These are phyloP conservation scores for Hedya salicella DNA, from an alignment of 2,888 invertebrate species.

Conservation along the genomic window DNA sequence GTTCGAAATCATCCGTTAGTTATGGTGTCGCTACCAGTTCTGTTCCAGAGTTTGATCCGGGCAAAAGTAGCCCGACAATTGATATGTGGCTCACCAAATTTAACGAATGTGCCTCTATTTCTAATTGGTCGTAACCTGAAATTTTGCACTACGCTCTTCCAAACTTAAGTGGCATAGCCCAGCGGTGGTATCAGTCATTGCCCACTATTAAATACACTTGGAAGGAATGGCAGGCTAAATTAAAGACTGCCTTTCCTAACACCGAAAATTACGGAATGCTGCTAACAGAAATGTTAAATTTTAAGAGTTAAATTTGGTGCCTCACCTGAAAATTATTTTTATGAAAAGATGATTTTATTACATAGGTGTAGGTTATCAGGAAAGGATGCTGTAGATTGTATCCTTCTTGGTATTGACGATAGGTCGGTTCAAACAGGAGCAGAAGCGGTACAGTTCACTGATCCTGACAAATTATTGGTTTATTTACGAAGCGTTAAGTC, in stretches of 20 bases:
- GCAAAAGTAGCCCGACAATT: no score
- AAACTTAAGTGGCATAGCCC: constrained; percentile 30
- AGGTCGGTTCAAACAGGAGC: constrained; percentile 45
- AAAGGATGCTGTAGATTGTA: constrained; percentile 46
- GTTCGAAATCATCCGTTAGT: constrained; percentile 1
- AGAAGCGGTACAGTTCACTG: constrained; percentile 46
- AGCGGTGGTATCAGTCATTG: constrained; percentile 32
- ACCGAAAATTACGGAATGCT: constrained; percentile 44
- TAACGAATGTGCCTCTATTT: no score
- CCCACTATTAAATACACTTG: constrained; percentile 32
- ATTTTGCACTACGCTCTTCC: constrained; percentile 23
- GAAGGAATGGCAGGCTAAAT: constrained; percentile 45
- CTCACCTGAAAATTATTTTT: constrained; percentile 47
- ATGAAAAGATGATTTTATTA: constrained; percentile 46
- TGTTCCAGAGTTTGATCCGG: neutral
- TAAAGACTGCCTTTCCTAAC: constrained; percentile 43
- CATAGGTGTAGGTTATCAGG: constrained; percentile 45
- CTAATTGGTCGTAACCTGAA: constrained; percentile 16
- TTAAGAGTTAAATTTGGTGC: constrained; percentile 38
- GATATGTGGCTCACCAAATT: no score
- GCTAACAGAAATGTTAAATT: constrained; percentile 41
- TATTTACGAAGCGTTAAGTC: constrained; percentile 44
- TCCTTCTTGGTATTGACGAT: constrained; percentile 47
- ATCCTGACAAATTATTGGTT: constrained; percentile 46
- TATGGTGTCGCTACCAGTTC: neutral